phyloP scores from a whole-genome alignment of 2,888 invertebrate genomes.

The Tipula helvola region DNA sequence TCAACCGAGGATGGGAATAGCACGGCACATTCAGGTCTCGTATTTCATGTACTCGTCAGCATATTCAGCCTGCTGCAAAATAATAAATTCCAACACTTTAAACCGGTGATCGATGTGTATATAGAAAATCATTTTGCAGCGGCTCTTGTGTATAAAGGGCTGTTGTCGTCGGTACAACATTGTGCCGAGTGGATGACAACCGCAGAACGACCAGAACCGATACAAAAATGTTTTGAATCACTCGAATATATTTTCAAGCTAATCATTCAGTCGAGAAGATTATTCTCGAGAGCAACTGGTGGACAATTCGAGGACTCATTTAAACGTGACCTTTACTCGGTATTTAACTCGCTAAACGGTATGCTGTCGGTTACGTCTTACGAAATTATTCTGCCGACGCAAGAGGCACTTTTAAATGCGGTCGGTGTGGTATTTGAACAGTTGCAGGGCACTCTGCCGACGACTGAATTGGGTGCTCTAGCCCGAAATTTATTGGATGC shows the following conservation, averaged over 20 bases:
- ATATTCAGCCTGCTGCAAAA: conserved; percentile 85
- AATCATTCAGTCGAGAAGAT: conserved; percentile 73
- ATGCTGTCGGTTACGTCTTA: conserved; percentile 58
- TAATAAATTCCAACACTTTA: conserved; percentile 85
- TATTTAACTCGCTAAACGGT: conserved; percentile 65
- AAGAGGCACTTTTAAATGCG: conserved; percentile 70
- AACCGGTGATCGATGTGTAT: conserved; percentile 87
- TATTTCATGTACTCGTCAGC: conserved; percentile 84
- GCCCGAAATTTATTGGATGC: conserved; percentile 70
- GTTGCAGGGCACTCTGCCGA: conserved; percentile 57
- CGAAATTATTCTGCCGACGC: conserved; percentile 61
- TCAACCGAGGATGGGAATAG: conserved; percentile 86
- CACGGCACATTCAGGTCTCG: conserved; percentile 77
- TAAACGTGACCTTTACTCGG: conserved; percentile 63
- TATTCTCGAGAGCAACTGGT: conserved; percentile 76
- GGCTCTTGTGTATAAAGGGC: conserved; percentile 83
- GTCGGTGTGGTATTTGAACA: conserved; percentile 77
- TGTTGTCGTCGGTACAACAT: conserved; percentile 79
- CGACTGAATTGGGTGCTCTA: conserved; percentile 65
- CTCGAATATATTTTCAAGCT: conserved; percentile 87
- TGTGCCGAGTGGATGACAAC: conserved; percentile 78
- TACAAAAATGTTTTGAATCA: conserved; percentile 80
- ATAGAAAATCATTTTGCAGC: conserved; percentile 91
- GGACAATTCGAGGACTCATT: conserved; percentile 85
- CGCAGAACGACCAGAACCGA: conserved; percentile 78